Conservation (phyloP, 2,113 vertebrate genomes). For the Clarias batrachus region DNA sequence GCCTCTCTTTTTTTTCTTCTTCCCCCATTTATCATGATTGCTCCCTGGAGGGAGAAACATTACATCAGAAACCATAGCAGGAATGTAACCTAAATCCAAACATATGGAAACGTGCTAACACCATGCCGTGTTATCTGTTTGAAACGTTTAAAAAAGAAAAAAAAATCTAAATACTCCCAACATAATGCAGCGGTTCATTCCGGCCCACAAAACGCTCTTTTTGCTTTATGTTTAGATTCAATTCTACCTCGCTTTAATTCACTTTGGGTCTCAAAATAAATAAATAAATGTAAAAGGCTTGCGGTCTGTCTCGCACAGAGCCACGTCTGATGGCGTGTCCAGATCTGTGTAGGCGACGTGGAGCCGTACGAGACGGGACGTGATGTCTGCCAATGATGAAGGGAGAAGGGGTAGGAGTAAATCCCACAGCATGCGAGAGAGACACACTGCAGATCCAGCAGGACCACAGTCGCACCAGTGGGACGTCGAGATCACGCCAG, state of each 20-base stretch:
- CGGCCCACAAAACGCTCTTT: neutral
- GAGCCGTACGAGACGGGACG: neutral
- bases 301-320: neutral
- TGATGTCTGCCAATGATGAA: neutral
- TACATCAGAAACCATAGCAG: conserved; percentile 1
- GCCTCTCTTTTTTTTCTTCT: neutral
- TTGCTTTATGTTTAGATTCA: neutral
- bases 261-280: neutral
- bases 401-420: neutral
- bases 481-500: neutral
- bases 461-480: neutral
- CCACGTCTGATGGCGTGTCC: neutral
- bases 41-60: neutral
- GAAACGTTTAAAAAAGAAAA: neutral
- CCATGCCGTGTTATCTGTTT: neutral
- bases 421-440: neutral
- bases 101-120: neutral
- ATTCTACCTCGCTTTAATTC: neutral
- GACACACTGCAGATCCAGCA: neutral
- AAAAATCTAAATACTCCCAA: neutral
- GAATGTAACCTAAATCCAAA: neutral
- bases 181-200: neutral
- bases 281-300: neutral
- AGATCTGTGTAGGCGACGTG: neutral
- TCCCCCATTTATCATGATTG: neutral